A percentile compares a stretch with the other conserved stretches of the same genome.
These are phyloP conservation scores for Dinothrombium tinctorium DNA, from an alignment of 1,140 invertebrate species.

Conservation along the genomic window DNA sequence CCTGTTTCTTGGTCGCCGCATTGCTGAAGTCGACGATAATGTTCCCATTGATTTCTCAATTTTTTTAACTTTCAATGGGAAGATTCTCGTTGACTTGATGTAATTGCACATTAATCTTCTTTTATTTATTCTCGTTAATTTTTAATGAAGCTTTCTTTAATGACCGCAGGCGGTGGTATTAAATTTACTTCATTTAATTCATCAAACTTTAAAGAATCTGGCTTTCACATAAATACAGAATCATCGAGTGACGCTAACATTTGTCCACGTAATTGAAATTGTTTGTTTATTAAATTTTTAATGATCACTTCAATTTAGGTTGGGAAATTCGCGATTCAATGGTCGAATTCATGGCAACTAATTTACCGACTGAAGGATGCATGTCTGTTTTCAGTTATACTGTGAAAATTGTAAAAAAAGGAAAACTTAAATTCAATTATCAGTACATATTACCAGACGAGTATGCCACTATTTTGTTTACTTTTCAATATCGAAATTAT, in stretches of 20 bases:
- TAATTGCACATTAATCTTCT: too few relatives aligned
- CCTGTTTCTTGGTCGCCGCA: too few relatives aligned
- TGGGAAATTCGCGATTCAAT: not conserved
- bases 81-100: too few relatives aligned
- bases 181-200: constrained; percentile 26
- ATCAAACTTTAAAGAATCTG: constrained; percentile 18
- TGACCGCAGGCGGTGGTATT: constrained; percentile 25
- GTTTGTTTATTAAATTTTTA: too few relatives aligned
- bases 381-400: constrained; percentile 19
- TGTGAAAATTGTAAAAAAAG: constrained; percentile 28
- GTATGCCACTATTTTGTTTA: constrained; percentile 6
- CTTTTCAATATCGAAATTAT: constrained; percentile 6
- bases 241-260: not conserved
- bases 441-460: constrained; percentile 21
- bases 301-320: too few relatives aligned
- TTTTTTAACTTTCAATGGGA: too few relatives aligned
- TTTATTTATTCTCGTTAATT: not conserved
- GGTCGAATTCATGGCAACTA: not conserved
- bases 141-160: too few relatives aligned
- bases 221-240: constrained; percentile 19
- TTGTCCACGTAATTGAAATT: not conserved
- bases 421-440: constrained; percentile 26
- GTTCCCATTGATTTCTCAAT: too few relatives aligned
- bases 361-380: not conserved
- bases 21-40: too few relatives aligned